Conservation (phyloP, 2,888 invertebrate genomes). For the Drosophila putrida region DNA sequence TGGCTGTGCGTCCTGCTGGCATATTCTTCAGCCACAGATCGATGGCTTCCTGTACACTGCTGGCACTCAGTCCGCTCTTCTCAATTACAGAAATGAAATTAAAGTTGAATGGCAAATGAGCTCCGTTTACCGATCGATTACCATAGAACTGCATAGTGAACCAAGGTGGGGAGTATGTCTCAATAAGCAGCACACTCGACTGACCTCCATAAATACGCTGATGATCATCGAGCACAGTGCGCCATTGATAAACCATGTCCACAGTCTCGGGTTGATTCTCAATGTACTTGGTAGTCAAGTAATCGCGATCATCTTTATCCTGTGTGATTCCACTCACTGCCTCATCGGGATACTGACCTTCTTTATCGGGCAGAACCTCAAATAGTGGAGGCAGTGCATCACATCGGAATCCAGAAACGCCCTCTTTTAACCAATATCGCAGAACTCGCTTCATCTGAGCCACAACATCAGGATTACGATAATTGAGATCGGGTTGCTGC, state of each 20-base stretch:
- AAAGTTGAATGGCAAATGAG: constrained; percentile 90
- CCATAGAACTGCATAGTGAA: constrained; percentile 88
- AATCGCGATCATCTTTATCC: constrained; percentile 85
- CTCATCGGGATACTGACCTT: constrained; percentile 87
- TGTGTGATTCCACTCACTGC: constrained; percentile 86
- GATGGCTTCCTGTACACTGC: constrained; percentile 83
- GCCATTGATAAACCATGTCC: constrained; percentile 89
- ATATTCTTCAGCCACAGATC: constrained; percentile 87
- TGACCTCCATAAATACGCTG: constrained; percentile 85
- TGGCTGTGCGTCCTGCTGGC: constrained; percentile 87
- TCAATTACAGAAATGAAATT: constrained; percentile 86
- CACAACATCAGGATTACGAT: constrained; percentile 88
- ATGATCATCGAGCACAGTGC: constrained; percentile 88
- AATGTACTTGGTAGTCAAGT: constrained; percentile 87
- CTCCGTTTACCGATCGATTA: constrained; percentile 85
- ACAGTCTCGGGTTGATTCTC: constrained; percentile 87
- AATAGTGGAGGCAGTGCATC: constrained; percentile 92
- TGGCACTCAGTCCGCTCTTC: constrained; percentile 79
- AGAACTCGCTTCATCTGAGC: constrained; percentile 88
- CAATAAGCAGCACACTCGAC: constrained; percentile 87
- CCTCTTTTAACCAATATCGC: constrained; percentile 92
- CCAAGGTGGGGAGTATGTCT: constrained; percentile 87
- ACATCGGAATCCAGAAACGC: constrained; percentile 94
- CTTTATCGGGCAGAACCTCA: constrained; percentile 86
- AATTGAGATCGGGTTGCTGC: constrained; percentile 92